These are phyloP conservation scores for Lobophora halterata DNA, from an alignment of 2,888 invertebrate species.

Conservation along the genomic window DNA sequence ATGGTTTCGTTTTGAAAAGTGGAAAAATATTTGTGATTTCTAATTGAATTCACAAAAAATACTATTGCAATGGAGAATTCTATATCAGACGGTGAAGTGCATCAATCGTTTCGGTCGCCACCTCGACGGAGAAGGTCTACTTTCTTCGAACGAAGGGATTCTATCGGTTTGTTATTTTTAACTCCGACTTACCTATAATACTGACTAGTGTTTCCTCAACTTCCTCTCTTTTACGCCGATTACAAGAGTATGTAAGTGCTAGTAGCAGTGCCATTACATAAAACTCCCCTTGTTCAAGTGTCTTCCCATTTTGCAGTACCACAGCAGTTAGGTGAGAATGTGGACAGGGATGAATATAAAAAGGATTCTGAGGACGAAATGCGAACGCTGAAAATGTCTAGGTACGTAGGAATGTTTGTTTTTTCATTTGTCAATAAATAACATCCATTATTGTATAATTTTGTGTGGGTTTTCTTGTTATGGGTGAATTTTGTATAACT, in stretches of 20 bases:
- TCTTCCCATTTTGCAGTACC: conserved; percentile 47
- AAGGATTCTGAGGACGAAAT: conserved; percentile 40
- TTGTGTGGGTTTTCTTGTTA: too few relatives aligned
- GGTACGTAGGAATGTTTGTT: too few relatives aligned
- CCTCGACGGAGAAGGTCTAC: conserved; percentile 68
- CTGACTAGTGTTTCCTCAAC: conserved; percentile 7
- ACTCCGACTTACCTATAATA: too few relatives aligned
- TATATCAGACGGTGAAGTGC: conserved; percentile 46
- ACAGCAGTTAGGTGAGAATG: conserved; percentile 43
- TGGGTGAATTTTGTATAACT: too few relatives aligned
- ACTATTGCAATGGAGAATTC: conserved; percentile 55
- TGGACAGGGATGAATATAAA: conserved; percentile 34
- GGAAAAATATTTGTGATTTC: conserved; percentile 1
- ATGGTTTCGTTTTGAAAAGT: conserved; percentile 22
- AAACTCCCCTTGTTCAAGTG: neutral
- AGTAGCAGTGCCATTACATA: neutral
- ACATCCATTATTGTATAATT: too few relatives aligned
- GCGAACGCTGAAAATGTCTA: conserved; percentile 43
- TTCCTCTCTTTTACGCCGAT: too few relatives aligned
- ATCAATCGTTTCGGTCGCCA: conserved; percentile 60
- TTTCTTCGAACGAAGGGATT: conserved; percentile 69
- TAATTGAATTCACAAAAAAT: conserved; percentile 1
- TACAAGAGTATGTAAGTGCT: too few relatives aligned
- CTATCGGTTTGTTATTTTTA: conserved; percentile 47
- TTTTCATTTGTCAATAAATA: too few relatives aligned